phyloP scores from a whole-genome alignment of 1,140 invertebrate species.

The Steinernema khuongi region DNA sequence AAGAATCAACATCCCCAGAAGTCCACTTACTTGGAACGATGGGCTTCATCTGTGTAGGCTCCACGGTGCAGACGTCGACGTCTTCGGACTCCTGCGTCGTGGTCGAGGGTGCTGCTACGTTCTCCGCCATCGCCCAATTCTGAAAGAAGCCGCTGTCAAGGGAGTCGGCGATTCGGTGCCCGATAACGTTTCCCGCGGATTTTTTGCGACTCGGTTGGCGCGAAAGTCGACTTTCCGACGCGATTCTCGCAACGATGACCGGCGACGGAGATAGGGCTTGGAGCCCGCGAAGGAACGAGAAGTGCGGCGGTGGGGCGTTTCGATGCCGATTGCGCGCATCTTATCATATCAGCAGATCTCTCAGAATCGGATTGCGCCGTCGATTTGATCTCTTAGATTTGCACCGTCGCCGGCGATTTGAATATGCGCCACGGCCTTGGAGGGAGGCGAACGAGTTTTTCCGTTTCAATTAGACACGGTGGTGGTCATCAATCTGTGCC shows the following conservation, averaged over 20 bases:
- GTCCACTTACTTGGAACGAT: background rate
- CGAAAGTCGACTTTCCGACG: background rate
- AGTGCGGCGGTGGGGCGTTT: background rate
- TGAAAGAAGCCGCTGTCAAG: background rate
- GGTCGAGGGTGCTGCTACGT: background rate
- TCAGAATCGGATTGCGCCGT: too few species aligned
- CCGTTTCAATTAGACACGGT: slow-evolving; percentile 7
- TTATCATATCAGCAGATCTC: slow-evolving; percentile 15
- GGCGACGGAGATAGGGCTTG: background rate
- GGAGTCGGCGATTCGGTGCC: background rate
- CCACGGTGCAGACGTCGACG: slow-evolving; percentile 1
- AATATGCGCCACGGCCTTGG: background rate
- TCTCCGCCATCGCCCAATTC: background rate
- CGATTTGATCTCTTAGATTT: background rate
- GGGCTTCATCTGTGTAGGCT: background rate
- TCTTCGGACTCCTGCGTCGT: background rate
- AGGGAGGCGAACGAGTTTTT: background rate
- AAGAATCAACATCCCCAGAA: background rate
- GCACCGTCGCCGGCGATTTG: background rate
- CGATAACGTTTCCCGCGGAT: slow-evolving; percentile 15
- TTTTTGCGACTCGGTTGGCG: slow-evolving; percentile 3
- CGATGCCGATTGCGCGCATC: background rate
- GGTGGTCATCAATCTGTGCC: slow-evolving; percentile 13
- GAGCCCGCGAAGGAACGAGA: background rate
- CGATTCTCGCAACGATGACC: background rate